Evolutionary conservation across 1,140 invertebrate species (phyloP), one percentile per base, ranked within the genome.

Genomic region (Apocrypta bakeri): DNA sequence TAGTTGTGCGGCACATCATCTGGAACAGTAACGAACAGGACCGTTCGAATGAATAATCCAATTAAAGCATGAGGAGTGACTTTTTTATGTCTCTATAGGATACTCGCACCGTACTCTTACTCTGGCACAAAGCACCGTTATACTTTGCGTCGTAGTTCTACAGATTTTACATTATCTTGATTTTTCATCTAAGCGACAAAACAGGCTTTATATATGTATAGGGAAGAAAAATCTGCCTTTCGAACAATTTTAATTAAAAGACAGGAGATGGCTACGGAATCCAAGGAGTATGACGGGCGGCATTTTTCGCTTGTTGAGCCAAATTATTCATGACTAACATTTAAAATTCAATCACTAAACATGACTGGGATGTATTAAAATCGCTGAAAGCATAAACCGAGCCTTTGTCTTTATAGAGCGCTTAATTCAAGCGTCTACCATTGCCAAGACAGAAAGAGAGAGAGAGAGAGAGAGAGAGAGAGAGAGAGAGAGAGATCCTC

Each of bases 11-110:
- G 76, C 66, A 37, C 33, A 82, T 85, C 84, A 69, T 85, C 84
- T 86, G 79, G 69, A 87, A 86, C 86, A 87, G 83, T 81, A 86
- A 85, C 48, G 78, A 86, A 84, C 75, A 81, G 81, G 77, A 85
- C 85, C 79, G 75, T 14, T 40, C 83, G 84, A 78, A 86, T 85
- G 85, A 87, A 86, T 88, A 88, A 88, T 88, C 85, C 81, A 85
- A 87, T 88, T 87, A 86, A 88, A 88, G 83, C 85, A 84, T n/a
- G n/a, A 84, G 81, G 24, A 64, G 25, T 0, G 0, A 85, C 68
- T 79, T 79, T 48, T 27, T 40, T 37, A 8, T 17, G 29, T 42
- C 29, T 4, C 6, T 21, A 1, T 27, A 63, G 21, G 61, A 21
- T 64, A 64, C n/a, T n/a, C n/a, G n/a, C n/a, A n/a, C 33, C 33